These are phyloP conservation scores for Picus viridis DNA, from an alignment of 2,797 vertebrate genomes.

Conservation along the genomic window DNA sequence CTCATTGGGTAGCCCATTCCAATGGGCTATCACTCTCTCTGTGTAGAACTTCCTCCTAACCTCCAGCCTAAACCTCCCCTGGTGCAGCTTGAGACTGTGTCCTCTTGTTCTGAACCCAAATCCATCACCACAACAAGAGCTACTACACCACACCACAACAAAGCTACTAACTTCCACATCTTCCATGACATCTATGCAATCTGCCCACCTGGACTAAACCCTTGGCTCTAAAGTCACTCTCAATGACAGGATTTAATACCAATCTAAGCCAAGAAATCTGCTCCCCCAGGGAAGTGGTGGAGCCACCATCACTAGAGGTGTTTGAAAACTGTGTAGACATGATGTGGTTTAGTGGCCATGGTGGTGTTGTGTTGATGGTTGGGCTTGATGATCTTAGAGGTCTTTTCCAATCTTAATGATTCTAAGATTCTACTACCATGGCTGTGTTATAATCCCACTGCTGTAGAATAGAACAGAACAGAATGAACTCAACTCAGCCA, in stretches of 20 bases:
- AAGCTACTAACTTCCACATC: neutral
- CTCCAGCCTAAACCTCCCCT: too few relatives aligned
- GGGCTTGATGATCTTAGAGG: too few relatives aligned
- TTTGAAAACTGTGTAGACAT: too few relatives aligned
- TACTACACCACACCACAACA: too few relatives aligned
- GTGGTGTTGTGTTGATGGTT: too few relatives aligned
- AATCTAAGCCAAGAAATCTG: neutral
- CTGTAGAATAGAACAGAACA: neutral
- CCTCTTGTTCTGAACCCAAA: neutral
- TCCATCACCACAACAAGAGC: accelerated
- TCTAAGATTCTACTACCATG: accelerated
- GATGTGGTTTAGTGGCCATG: too few relatives aligned
- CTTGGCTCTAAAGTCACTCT: neutral
- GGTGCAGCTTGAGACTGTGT: too few relatives aligned
- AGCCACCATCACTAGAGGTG: too few relatives aligned
- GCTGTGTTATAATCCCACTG: neutral
- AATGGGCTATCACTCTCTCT: too few relatives aligned
- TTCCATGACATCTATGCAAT: neutral
- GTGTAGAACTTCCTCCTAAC: too few relatives aligned
- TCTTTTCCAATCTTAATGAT: too few relatives aligned
- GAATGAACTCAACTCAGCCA: slow-evolving; percentile 36
- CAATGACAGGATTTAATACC: neutral
- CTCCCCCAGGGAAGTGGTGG: neutral
- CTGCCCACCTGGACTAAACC: neutral
- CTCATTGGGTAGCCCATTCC: too few relatives aligned